Evolutionary conservation across 2,797 vertebrate species (phyloP), one percentile per base, ranked within the genome.

Genomic region (Sebastes dallii): DNA sequence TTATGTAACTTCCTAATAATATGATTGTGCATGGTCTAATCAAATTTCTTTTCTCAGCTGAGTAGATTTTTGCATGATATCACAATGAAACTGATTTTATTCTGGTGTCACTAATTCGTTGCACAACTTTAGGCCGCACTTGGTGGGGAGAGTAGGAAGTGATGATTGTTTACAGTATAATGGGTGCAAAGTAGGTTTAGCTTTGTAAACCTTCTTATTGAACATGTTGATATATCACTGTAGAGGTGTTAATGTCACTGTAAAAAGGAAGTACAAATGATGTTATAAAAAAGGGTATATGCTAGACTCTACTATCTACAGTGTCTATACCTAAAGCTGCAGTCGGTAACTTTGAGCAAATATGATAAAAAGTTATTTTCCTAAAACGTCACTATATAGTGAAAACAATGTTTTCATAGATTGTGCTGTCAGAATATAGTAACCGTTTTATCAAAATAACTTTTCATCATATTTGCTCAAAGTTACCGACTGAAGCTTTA

Each of bases 121-220:
- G 36, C 46, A 75, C 16, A 72, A 22, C 42, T 67, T 79, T 18
- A 84, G 76, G 71, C 24, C 56, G 42, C 30, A 62, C 56, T 64
- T 24, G 29, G 60, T 69, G 66, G 29, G 25, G 29, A 27, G 32
- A 70, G 66, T 5, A 52, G 58, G 46, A 78, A 65, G 42, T 42
- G 65, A 72, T 68, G 46, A 80, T 83, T 86, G 80, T 81, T 70
- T 72, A 79, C 72, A 77, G 39, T 30, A 50, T 65, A 79, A 81
- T 71, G 68, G 52, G 29, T 66, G 29, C 36, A 30, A 29, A 83
- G 66, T 58, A 59, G 66, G n/a, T 76, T 86, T 34, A 60, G 75
- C 64, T 84, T 72, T 74, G 52, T 72, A 74, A 79, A 79, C 56
- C 64, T 18, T 60, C 22, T 61, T 66, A 71, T 81, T 78, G 32